These are phyloP conservation scores for Microtus montanus DNA, from an alignment of 2,113 vertebrate genomes.

Conservation along the genomic window DNA sequence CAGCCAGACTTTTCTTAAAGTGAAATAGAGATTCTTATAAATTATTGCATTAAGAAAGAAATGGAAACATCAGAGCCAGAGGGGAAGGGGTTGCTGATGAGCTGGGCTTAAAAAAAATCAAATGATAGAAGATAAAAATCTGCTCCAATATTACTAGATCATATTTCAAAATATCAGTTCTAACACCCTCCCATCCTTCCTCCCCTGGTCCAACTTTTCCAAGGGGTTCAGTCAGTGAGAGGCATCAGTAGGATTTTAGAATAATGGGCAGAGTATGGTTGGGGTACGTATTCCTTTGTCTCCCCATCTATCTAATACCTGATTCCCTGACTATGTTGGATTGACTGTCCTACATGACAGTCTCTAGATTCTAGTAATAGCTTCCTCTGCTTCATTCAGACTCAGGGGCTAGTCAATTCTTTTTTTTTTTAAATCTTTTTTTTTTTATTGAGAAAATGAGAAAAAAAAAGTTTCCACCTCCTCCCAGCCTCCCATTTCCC, in stretches of 20 bases:
- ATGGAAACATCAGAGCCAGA: background rate
- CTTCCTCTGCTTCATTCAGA: background rate
- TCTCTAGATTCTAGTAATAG: background rate
- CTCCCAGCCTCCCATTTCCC: too few species aligned
- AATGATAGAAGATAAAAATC: background rate
- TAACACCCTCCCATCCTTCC: background rate
- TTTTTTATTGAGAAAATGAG: too few species aligned
- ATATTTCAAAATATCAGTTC: background rate
- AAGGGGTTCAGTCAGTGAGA: background rate
- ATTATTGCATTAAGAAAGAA: background rate
- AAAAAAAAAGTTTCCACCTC: too few species aligned
- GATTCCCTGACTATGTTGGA: background rate
- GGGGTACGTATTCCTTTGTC: background rate
- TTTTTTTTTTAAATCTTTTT: too few species aligned
- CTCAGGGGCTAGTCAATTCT: background rate
- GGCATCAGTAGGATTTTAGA: background rate
- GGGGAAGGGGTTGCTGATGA: background rate
- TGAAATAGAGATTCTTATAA: background rate
- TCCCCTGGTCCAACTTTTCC: background rate
- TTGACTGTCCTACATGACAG: background rate
- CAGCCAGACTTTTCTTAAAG: background rate
- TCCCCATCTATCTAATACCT: too few species aligned
- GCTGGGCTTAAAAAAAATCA: background rate
- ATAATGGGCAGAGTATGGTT: background rate
- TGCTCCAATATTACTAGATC: background rate